Base-by-base conservation (phyloP, 2,113 vertebrate genomes). In the Gavia stellata region DNA sequence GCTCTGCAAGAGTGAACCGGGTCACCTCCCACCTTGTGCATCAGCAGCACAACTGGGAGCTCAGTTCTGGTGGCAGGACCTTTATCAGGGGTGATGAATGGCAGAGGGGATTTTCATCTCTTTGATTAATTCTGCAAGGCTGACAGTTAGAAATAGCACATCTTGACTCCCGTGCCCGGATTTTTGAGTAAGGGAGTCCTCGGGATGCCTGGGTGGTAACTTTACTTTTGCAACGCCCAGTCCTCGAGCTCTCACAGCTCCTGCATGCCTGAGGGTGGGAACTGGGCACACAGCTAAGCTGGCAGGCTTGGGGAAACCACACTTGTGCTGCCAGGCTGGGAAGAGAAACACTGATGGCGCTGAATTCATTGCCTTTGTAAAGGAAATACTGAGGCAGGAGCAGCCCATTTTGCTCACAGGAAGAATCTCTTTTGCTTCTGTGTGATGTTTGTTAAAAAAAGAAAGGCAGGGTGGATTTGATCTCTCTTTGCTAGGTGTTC, bases 111-210 rank as follows among this genome's bases (percentile, higher is more conserved):
- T 94, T 96, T 97, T 95, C 50, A 92, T 93, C 55, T 75, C 74
- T 87, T 58, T 80, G 91, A 91, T 97, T 95, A 94, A 92, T 94
- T 92, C 80, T 81, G 18, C 33, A 31, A 59, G 74, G 28, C 55
- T 88, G 94, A 83, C 78, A 78, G 75, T 78, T 62, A 59, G 77
- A 86, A 92, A 90, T 78, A 89, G 62, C 90, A 56, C 38, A 34
- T 82, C 70, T 70, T 44, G 56, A 40, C 53, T 93, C 20, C 26
- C 0, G 4, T 0, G 0, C 29, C 47, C 9, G 29, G 44, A 58
- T 45, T 11, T 67, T 79, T 63, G 68, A 55, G 62, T 52, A 45
- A 74, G 19, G 49, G 36, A 81, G 70, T 45, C 53, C 52, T 86
- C 80, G 52, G 49, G 67, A 77, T n/a, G 42, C 16, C 36, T 47